These are phyloP conservation scores for Cremastobaeus sp. DNA, from an alignment of 2,888 invertebrate genomes.

Conservation along the genomic window DNA sequence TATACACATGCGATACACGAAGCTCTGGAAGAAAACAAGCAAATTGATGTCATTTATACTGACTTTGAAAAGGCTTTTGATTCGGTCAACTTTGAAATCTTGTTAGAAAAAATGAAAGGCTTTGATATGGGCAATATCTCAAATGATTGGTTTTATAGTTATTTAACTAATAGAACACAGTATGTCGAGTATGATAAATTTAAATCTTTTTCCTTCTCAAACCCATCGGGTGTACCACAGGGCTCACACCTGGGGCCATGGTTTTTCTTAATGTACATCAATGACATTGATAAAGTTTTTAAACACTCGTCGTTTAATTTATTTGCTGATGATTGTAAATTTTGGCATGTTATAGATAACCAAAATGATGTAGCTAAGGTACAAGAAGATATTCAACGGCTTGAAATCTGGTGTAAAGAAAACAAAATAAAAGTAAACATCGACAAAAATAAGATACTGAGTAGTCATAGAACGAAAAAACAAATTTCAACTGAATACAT, in stretches of 20 bases:
- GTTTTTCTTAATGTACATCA: background rate
- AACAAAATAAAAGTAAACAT: background rate
- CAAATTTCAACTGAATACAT: background rate
- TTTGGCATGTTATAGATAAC: background rate
- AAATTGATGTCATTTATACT: slow-evolving; percentile 12
- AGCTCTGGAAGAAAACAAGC: background rate
- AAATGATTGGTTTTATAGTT: slow-evolving; percentile 4
- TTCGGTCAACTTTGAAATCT: background rate
- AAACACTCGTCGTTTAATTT: background rate
- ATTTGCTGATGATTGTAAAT: background rate
- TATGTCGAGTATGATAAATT: slow-evolving; percentile 7
- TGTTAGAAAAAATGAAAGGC: slow-evolving; percentile 1
- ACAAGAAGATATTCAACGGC: background rate
- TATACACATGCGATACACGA: background rate
- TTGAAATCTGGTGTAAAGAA: background rate
- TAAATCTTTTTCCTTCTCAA: background rate
- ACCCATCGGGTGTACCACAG: slow-evolving; percentile 4
- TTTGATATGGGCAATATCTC: background rate
- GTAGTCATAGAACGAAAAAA: background rate
- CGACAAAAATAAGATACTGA: background rate
- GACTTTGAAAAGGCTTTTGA: slow-evolving; percentile 13
- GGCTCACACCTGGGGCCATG: slow-evolving; percentile 21
- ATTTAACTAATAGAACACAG: background rate
- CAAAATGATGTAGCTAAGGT: background rate
- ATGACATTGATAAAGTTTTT: background rate